phyloP scores from a whole-genome alignment of 2,113 vertebrate genomes.

The Penelope pileata region DNA sequence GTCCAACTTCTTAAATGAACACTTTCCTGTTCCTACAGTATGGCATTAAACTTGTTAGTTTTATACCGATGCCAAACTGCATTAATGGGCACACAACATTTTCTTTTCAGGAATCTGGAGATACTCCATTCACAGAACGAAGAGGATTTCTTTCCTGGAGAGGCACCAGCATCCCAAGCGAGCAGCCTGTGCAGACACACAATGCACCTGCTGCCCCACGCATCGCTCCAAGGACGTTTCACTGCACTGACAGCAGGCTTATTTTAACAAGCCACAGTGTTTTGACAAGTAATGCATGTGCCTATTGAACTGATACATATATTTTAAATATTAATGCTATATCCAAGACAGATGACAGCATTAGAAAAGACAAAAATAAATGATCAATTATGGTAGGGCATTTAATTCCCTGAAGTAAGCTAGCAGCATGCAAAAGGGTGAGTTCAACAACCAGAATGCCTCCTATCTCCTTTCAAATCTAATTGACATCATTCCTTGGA shows the following conservation, averaged over 20 bases:
- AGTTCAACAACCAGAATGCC: neutral
- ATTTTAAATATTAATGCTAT: conserved; percentile 43
- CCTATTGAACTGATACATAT: neutral
- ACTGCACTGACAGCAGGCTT: neutral
- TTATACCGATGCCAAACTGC: neutral
- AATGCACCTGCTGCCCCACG: neutral
- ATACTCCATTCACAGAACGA: neutral
- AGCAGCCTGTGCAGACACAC: neutral
- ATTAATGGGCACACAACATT: neutral
- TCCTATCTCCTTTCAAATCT: neutral
- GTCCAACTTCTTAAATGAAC: neutral
- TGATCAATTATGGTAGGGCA: neutral
- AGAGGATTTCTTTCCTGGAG: neutral
- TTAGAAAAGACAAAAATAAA: neutral
- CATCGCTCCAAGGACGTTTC: neutral
- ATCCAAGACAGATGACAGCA: conserved; percentile 6
- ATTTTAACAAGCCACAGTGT: neutral
- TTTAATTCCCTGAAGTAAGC: neutral
- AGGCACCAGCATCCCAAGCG: neutral
- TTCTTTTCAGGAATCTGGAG: neutral
- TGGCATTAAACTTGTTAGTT: neutral
- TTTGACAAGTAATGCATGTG: neutral
- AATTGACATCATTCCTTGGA: neutral
- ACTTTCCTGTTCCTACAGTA: neutral
- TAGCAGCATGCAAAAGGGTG: neutral